Evolutionary conservation across 2,113 vertebrate genomes (phyloP).

Genomic region (Phalacrocorax carbo): DNA sequence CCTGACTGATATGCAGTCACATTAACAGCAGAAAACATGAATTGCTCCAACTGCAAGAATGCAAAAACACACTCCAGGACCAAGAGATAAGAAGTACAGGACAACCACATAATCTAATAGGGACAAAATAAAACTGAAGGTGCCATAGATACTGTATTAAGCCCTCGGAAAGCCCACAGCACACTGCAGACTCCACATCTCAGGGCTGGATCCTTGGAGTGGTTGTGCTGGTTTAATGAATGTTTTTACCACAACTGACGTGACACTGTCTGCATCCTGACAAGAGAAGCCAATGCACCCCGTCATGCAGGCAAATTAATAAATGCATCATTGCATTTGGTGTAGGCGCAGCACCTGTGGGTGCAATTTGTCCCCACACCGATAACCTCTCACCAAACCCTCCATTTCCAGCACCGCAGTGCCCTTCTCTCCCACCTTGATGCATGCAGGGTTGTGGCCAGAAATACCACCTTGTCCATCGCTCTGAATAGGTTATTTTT

Average conservation of each 20-base stretch:
- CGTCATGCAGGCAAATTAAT: background rate
- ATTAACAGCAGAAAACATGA: background rate
- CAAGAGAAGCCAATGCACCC: background rate
- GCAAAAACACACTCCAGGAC: background rate
- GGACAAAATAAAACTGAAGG: background rate
- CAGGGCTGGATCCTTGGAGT: too few relatives aligned
- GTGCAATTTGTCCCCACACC: background rate
- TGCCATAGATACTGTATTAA: background rate
- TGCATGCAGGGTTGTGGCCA: background rate
- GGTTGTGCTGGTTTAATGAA: background rate
- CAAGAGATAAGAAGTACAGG: background rate
- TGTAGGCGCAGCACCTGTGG: background rate
- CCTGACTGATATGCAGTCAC: background rate
- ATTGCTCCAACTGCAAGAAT: background rate
- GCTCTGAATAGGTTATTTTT: fast-evolving
- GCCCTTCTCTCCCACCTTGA: background rate
- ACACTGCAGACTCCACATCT: background rate
- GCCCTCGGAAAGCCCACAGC: background rate
- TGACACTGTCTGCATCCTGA: background rate
- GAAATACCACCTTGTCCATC: fast-evolving
- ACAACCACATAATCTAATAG: background rate
- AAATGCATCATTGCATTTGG: fast-evolving
- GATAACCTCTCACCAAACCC: background rate
- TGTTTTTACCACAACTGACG: background rate
- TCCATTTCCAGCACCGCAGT: fast-evolving